phyloP scores from a whole-genome alignment of 2,797 vertebrate species.

The Miichthys miiuy region DNA sequence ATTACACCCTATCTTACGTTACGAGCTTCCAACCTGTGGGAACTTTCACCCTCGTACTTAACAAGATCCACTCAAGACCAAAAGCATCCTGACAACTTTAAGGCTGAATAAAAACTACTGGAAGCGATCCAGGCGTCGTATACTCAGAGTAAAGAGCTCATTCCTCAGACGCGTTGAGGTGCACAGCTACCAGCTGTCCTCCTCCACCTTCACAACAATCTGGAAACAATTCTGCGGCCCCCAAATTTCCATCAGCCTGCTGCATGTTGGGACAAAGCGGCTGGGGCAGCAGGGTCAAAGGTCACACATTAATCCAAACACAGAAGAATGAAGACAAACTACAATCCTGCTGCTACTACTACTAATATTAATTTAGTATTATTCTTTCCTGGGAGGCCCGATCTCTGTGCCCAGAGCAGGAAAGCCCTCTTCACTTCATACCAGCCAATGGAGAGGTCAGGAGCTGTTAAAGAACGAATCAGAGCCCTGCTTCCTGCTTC shows the following conservation, averaged over 20 bases:
- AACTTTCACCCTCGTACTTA: not conserved
- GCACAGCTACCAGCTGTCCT: slow-evolving; percentile 38
- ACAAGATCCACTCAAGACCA: not conserved
- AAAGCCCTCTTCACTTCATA: slow-evolving; percentile 25
- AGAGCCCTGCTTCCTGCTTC: not conserved
- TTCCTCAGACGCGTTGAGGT: slow-evolving; percentile 42
- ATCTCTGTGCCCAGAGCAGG: slow-evolving; percentile 30
- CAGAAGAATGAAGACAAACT: slow-evolving; percentile 51
- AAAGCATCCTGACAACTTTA: not conserved
- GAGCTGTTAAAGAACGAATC: not conserved
- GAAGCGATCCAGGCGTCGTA: not conserved
- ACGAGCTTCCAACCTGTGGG: not conserved
- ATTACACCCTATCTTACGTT: no score
- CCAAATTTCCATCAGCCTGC: slow-evolving; percentile 87
- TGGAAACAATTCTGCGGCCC: slow-evolving; percentile 90
- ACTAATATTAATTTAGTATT: slow-evolving; percentile 30
- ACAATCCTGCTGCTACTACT: slow-evolving; percentile 12
- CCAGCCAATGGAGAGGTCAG: not conserved
- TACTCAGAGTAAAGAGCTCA: not conserved
- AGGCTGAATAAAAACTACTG: not conserved
- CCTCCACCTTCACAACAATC: slow-evolving; percentile 70
- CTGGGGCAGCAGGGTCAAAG: slow-evolving; percentile 85
- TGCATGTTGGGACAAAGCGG: slow-evolving; percentile 90
- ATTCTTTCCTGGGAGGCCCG: slow-evolving; percentile 33
- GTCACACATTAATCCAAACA: slow-evolving; percentile 81